A percentile compares a stretch with the other conserved stretches of the same genome.
These are phyloP conservation scores for Anguilla obscura DNA, from an alignment of 2,797 vertebrate genomes.

Conservation along the genomic window DNA sequence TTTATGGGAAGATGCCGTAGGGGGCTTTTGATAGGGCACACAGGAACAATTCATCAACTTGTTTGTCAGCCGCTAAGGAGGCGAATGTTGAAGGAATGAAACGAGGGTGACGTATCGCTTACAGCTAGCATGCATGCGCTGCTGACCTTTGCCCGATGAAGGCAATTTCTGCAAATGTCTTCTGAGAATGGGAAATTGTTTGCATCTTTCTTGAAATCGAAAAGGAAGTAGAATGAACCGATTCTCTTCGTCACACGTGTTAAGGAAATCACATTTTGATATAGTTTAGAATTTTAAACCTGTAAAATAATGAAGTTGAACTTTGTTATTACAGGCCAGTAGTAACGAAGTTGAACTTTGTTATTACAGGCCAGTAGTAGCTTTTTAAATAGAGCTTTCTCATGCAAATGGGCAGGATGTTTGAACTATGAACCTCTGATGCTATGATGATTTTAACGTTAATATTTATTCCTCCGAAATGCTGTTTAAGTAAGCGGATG, in stretches of 20 bases:
- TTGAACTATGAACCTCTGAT: neutral
- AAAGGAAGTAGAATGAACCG: conserved; percentile 35
- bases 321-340: neutral
- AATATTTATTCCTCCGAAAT: conserved; percentile 4
- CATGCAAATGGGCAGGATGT: neutral
- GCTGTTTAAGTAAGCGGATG: neutral
- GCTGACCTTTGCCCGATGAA: conserved; percentile 46
- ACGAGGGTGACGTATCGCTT: conserved; percentile 44
- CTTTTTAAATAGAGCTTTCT: neutral
- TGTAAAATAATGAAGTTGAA: neutral
- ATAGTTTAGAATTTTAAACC: neutral
- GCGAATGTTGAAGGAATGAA: conserved; percentile 47
- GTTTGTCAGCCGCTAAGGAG: conserved; percentile 39
- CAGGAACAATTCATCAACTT: conserved; percentile 42
- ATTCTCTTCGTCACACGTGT: neutral
- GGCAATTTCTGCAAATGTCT: conserved; percentile 28
- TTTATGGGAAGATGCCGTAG: neutral
- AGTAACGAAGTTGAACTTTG: neutral
- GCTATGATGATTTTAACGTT: neutral
- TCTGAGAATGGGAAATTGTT: conserved; percentile 15
- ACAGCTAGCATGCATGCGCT: conserved; percentile 42
- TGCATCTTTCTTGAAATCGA: conserved; percentile 33
- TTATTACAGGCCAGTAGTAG: neutral
- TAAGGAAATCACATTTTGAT: neutral
- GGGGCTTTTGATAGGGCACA: conserved; percentile 28